Evolutionary conservation across 2,888 invertebrate genomes (phyloP).

Genomic region (Perdita meconis): DNA sequence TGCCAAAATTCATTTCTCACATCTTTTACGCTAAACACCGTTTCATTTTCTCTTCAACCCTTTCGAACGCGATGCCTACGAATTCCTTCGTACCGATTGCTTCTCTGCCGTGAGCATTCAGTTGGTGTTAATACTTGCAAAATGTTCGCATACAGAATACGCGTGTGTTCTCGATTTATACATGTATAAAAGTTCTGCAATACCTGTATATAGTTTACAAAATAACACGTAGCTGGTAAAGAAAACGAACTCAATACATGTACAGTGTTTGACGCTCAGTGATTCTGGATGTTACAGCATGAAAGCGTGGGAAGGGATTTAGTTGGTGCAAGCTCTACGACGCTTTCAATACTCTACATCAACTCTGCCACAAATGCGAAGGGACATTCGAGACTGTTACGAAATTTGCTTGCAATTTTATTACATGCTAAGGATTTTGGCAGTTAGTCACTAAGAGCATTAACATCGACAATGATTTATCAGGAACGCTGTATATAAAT

Average conservation of each 20-base stretch:
- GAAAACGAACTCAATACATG: slow-evolving; percentile 5
- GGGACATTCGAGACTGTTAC: background rate
- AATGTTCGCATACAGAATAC: background rate
- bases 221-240: background rate
- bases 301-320: slow-evolving; percentile 5
- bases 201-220: slow-evolving; percentile 9
- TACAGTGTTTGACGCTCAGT: slow-evolving; percentile 6
- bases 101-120: background rate
- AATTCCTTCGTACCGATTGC: background rate
- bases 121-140: background rate
- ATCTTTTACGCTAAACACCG: background rate
- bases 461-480: background rate
- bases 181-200: slow-evolving; percentile 16
- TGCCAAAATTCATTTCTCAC: slow-evolving; percentile 76
- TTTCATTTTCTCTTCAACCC: background rate
- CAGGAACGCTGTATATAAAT: background rate
- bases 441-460: slow-evolving; percentile 15
- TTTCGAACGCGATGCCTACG: background rate
- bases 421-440: background rate
- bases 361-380: slow-evolving; percentile 2
- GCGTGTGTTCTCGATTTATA: slow-evolving; percentile 3
- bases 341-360: background rate
- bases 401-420: background rate
- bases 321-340: background rate
- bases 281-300: background rate